Evolutionary conservation across 2,797 vertebrate species (phyloP).

Genomic region (Amphiprion clarkii): DNA sequence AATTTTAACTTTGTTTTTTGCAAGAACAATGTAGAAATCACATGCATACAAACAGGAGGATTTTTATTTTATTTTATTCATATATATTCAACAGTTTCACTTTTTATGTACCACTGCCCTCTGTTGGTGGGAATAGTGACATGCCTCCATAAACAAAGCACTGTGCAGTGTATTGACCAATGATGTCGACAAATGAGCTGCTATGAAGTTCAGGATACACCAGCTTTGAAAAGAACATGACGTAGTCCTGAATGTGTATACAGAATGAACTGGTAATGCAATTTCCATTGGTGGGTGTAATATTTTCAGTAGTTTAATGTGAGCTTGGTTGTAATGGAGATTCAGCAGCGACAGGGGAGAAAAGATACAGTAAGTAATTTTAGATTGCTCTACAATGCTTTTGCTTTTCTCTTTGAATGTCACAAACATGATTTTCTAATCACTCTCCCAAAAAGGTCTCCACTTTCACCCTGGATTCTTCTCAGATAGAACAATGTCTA

Average conservation of each 20-base stretch:
- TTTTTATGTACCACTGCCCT: conserved; percentile 29
- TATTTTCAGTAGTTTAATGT: no score
- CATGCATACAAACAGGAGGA: not conserved
- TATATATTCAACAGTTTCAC: no score
- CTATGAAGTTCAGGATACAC: no score
- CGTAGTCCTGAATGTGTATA: not conserved
- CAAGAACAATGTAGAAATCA: no score
- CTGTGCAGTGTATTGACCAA: not conserved
- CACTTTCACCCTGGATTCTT: not conserved
- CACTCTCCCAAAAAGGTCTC: not conserved
- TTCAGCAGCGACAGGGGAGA: no score
- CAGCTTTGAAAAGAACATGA: not conserved
- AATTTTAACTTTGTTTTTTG: not conserved
- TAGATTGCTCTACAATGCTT: not conserved
- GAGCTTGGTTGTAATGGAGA: no score
- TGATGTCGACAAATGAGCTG: not conserved
- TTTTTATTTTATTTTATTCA: not conserved
- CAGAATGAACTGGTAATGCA: no score
- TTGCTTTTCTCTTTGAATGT: not conserved
- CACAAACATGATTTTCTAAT: not conserved
- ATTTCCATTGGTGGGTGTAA: no score
- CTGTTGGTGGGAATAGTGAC: conserved; percentile 29
- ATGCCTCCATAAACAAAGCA: not conserved
- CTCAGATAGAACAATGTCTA: not conserved
- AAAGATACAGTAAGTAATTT: no score